Conservation (phyloP, 2,797 vertebrate genomes). For the Neostethus bicornis region DNA sequence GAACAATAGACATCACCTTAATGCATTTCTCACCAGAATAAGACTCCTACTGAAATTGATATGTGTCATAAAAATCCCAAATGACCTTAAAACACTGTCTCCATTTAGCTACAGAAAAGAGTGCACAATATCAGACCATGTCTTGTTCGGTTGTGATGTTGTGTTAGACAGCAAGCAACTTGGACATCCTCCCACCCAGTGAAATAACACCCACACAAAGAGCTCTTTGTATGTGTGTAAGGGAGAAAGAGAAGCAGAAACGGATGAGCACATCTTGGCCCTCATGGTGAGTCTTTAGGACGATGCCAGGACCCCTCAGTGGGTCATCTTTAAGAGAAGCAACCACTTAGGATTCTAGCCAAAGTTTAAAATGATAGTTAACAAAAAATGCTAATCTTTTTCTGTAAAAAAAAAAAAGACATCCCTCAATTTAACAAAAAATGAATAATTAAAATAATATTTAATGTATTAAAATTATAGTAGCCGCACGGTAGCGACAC, state of each 20-base stretch:
- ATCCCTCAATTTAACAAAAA: too few species aligned
- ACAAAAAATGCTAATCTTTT: neutral
- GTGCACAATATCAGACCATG: constrained; percentile 7
- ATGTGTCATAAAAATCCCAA: neutral
- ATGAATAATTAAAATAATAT: too few species aligned
- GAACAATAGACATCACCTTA: constrained; percentile 31
- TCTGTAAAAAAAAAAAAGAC: too few species aligned
- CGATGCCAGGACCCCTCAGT: constrained; percentile 61
- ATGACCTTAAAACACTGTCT: neutral
- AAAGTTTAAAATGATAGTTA: neutral
- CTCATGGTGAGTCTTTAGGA: constrained; percentile 66
- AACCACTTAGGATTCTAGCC: neutral
- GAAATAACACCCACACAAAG: constrained; percentile 78
- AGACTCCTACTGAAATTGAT: neutral
- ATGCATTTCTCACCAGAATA: constrained; percentile 22
- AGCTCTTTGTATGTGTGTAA: constrained; percentile 76
- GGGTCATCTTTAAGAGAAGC: constrained; percentile 12
- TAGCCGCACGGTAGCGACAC: too few species aligned
- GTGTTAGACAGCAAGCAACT: constrained; percentile 51
- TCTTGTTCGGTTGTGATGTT: constrained; percentile 14
- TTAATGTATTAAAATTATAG: too few species aligned
- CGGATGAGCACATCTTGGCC: constrained; percentile 71
- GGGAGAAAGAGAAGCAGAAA: constrained; percentile 38
- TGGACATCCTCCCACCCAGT: constrained; percentile 65
- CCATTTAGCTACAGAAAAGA: neutral